Percentiles rank a stretch among this genome's conserved stretches.
phyloP scores from a whole-genome alignment of 2,113 vertebrate species.

The Anguilla rostrata region DNA sequence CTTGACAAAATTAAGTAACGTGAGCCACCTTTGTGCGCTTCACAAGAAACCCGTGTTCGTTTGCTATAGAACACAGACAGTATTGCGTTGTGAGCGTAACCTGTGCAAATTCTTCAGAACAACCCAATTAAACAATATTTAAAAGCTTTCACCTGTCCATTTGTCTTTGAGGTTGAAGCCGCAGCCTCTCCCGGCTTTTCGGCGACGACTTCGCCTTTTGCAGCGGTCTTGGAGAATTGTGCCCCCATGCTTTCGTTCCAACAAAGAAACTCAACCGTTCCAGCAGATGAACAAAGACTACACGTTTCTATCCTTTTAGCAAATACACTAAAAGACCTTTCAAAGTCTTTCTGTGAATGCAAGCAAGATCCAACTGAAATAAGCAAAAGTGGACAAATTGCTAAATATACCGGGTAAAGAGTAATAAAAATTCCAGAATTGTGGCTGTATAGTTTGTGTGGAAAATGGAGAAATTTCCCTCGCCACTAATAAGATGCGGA shows the following conservation, averaged over 20 bases:
- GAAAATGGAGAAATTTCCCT: slow-evolving; percentile 96
- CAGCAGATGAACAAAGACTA: slow-evolving; percentile 95
- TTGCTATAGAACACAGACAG: slow-evolving; percentile 47
- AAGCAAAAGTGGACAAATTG: slow-evolving; percentile 53
- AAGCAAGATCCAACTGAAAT: slow-evolving; percentile 64
- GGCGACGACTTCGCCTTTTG: slow-evolving; percentile 86
- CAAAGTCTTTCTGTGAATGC: slow-evolving; percentile 65
- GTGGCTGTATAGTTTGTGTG: slow-evolving; percentile 75
- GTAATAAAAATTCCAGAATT: slow-evolving; percentile 78
- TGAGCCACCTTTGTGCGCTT: not conserved
- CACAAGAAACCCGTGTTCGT: slow-evolving; percentile 18
- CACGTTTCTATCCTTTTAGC: slow-evolving; percentile 64
- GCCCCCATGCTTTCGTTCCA: slow-evolving; percentile 96
- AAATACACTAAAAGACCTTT: slow-evolving; percentile 56
- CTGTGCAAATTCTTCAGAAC: slow-evolving; percentile 23
- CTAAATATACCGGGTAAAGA: slow-evolving; percentile 60
- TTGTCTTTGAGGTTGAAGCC: slow-evolving; percentile 87
- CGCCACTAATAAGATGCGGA: slow-evolving; percentile 98
- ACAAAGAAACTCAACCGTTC: slow-evolving; percentile 94
- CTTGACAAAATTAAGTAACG: too few relatives aligned
- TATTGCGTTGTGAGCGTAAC: slow-evolving; percentile 45
- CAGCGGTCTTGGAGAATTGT: slow-evolving; percentile 96
- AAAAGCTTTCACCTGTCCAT: slow-evolving; percentile 84
- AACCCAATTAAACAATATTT: slow-evolving; percentile 28
- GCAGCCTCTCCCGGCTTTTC: slow-evolving; percentile 87